Percentiles rank a stretch among this genome's conserved stretches.
Evolutionary conservation across 1,140 invertebrate genomes (phyloP).

Genomic region (Ips typographus): DNA sequence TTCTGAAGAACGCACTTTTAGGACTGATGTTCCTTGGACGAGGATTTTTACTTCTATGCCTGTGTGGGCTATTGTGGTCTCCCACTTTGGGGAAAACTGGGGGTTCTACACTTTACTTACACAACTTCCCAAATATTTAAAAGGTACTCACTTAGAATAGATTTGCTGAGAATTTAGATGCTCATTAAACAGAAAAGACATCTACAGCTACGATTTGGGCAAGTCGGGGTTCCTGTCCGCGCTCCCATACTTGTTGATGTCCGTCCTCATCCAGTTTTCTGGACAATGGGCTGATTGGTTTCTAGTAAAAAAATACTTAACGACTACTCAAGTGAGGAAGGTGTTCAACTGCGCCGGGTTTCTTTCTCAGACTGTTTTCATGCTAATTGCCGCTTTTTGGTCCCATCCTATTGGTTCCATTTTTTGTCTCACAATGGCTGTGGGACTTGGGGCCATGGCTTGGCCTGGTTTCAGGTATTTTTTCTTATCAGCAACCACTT

Average conservation of each 20-base stretch:
- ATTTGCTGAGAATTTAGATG: no score
- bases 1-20: neutral
- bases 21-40: slow-evolving; percentile 69
- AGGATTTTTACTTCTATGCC: slow-evolving; percentile 78
- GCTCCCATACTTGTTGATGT: slow-evolving; percentile 85
- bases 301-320: slow-evolving; percentile 62
- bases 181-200: slow-evolving; percentile 56
- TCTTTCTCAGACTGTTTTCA: slow-evolving; percentile 80
- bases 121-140: slow-evolving; percentile 88
- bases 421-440: slow-evolving; percentile 78
- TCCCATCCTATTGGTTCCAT: slow-evolving; percentile 66
- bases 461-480: slow-evolving; percentile 81
- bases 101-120: slow-evolving; percentile 92
- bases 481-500: neutral
- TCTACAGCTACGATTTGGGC: slow-evolving; percentile 69
- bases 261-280: slow-evolving; percentile 73
- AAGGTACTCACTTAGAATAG: slow-evolving; percentile 56
- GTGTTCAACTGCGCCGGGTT: slow-evolving; percentile 80
- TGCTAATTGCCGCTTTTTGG: slow-evolving; percentile 75
- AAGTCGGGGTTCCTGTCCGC: slow-evolving; percentile 81
- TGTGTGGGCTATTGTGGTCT: slow-evolving; percentile 87
- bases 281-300: slow-evolving; percentile 82
- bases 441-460: slow-evolving; percentile 85
- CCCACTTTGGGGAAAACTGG: slow-evolving; percentile 95
- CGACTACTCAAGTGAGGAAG: slow-evolving; percentile 73